A percentile compares a stretch with the other conserved stretches of the same genome.
These are phyloP conservation scores for Stegodyphus dumicola DNA, from an alignment of 1,140 invertebrate genomes.

Conservation along the genomic window DNA sequence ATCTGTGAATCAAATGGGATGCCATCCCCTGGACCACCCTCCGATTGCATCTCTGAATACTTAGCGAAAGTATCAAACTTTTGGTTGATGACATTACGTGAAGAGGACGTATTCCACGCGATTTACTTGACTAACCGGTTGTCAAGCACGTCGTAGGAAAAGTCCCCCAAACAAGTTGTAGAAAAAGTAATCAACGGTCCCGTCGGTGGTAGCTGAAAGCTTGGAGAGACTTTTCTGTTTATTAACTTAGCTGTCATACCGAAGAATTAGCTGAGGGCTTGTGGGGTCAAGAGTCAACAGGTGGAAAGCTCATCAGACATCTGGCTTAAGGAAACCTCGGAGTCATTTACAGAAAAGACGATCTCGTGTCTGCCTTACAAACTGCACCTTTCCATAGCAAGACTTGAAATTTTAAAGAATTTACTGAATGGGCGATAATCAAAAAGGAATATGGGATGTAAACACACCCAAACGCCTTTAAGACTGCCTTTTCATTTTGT, in stretches of 20 bases:
- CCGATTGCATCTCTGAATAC: too few species aligned
- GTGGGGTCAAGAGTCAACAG: slow-evolving; percentile 26
- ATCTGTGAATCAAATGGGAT: too few species aligned
- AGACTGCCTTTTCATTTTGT: too few species aligned
- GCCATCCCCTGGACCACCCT: too few species aligned
- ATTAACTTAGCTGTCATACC: slow-evolving; percentile 52
- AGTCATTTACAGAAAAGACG: slow-evolving; percentile 23
- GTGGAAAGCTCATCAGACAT: slow-evolving; percentile 40
- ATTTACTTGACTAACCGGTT: slow-evolving; percentile 1
- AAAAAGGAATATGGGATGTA: too few species aligned
- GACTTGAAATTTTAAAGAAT: too few species aligned
- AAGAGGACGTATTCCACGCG: neutral
- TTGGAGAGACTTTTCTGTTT: slow-evolving; percentile 15
- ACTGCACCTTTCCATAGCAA: neutral
- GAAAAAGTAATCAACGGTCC: neutral
- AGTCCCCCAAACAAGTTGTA: neutral
- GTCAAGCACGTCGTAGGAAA: neutral
- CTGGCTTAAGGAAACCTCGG: slow-evolving; percentile 14
- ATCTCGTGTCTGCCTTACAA: neutral
- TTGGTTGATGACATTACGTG: neutral
- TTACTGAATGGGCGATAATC: too few species aligned
- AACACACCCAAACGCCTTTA: too few species aligned
- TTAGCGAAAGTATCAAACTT: neutral
- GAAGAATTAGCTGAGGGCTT: slow-evolving; percentile 25
- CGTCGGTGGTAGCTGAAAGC: neutral